Conservation (phyloP, 2,797 vertebrate genomes). For the Scolopax rusticola region DNA sequence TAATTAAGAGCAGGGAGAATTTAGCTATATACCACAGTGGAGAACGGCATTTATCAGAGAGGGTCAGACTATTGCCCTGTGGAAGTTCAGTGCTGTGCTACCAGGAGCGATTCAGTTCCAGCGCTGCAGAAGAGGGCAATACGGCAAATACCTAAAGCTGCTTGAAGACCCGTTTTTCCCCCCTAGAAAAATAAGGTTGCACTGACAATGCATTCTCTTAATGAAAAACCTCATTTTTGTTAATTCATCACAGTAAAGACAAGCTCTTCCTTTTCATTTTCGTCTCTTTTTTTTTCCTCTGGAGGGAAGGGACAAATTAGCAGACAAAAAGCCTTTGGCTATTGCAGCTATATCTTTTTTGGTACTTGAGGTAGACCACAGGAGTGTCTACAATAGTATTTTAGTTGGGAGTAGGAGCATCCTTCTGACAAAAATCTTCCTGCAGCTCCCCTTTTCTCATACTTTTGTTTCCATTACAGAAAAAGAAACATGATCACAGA, state of each 20-base stretch:
- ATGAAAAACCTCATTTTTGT: conserved; percentile 7
- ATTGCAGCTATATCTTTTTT: neutral
- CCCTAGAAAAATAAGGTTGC: conserved; percentile 17
- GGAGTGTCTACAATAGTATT: neutral
- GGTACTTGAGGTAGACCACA: neutral
- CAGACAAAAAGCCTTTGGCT: conserved; percentile 25
- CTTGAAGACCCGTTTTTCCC: neutral
- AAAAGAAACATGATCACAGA: neutral
- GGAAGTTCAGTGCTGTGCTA: conserved; percentile 43
- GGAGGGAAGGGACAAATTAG: conserved; percentile 25
- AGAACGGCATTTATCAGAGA: conserved; percentile 62
- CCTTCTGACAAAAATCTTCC: neutral
- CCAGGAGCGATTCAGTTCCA: neutral
- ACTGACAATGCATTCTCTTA: neutral
- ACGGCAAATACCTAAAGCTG: conserved; percentile 11
- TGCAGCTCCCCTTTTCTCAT: neutral
- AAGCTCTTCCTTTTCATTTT: conserved; percentile 3
- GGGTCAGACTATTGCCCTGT: conserved; percentile 26
- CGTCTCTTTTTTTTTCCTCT: neutral
- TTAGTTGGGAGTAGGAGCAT: neutral
- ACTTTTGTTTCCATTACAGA: neutral
- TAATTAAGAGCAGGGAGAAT: conserved; percentile 66
- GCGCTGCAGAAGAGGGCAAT: neutral
- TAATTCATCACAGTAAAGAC: conserved; percentile 7
- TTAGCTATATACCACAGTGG: conserved; percentile 30